phyloP scores from a whole-genome alignment of 2,797 vertebrate species.

The Poeciliopsis turneri region DNA sequence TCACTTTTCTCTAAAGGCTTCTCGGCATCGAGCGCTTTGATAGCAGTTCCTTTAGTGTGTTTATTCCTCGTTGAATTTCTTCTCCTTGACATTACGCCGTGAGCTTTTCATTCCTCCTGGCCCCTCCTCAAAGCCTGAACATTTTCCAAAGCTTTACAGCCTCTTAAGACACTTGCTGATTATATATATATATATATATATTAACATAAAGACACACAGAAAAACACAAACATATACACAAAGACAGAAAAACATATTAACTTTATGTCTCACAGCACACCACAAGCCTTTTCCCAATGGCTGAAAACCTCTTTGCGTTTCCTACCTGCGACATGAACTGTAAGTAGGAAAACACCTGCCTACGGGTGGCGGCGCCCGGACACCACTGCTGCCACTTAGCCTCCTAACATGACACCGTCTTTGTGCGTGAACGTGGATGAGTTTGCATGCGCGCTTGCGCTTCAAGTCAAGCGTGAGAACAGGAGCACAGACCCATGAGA shows the following conservation, averaged over 20 bases:
- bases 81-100: constrained; percentile 26
- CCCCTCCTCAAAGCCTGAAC: not conserved
- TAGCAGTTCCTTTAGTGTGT: constrained; percentile 16
- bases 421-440: not conserved
- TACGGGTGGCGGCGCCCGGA: constrained; percentile 24
- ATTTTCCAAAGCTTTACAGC: constrained; percentile 18
- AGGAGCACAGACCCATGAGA: constrained; percentile 17
- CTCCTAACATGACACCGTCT: constrained; percentile 44
- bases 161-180: constrained; percentile 4
- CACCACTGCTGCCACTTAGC: constrained; percentile 24
- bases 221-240: too few relatives aligned
- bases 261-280: not conserved
- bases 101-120: constrained; percentile 6
- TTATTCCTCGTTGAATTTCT: constrained; percentile 29
- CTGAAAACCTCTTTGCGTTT: not conserved
- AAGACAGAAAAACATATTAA: too few relatives aligned
- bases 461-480: constrained; percentile 20
- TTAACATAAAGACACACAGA: too few relatives aligned
- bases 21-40: constrained; percentile 22
- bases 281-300: not conserved
- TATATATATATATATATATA: not conserved
- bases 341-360: constrained; percentile 41
- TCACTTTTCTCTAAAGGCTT: constrained; percentile 15
- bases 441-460: constrained; percentile 2
- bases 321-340: not conserved